These are phyloP conservation scores for Cercopithecus mona DNA, from an alignment of 2,113 vertebrate species.

Conservation along the genomic window DNA sequence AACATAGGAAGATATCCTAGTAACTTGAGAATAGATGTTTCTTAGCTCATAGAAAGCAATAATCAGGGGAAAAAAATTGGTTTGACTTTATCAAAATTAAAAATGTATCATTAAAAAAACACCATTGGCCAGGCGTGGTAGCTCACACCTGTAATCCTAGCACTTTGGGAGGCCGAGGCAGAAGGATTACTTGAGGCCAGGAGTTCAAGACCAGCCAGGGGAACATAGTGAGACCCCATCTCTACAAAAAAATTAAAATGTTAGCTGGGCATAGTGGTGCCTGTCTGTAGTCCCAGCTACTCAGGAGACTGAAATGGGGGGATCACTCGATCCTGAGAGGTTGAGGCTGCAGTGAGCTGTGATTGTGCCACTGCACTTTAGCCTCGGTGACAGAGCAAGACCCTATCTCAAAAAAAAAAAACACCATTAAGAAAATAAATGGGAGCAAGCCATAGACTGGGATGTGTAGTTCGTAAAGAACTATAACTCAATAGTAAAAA, in stretches of 20 bases:
- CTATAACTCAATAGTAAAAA: neutral
- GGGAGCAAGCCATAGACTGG: neutral
- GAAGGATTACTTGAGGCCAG: no score
- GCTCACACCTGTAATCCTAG: no score
- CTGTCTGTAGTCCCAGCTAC: no score
- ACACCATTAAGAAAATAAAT: neutral
- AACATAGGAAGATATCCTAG: neutral
- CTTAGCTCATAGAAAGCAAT: neutral
- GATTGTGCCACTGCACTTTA: neutral
- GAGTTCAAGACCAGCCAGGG: no score
- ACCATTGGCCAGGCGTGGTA: neutral
- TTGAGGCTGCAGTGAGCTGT: no score
- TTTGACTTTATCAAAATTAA: slow-evolving; percentile 27
- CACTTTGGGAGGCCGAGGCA: no score
- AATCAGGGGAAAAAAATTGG: neutral
- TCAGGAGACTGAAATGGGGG: no score
- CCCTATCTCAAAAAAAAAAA: neutral
- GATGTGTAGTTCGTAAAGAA: neutral
- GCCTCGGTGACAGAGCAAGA: neutral
- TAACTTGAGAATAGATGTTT: neutral
- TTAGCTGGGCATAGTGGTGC: no score
- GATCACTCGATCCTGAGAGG: no score
- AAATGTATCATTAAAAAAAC: neutral
- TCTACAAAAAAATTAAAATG: no score
- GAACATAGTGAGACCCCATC: no score